Conservation (phyloP, 2,888 invertebrate genomes). For the Liopterus haemorrhoidalis region DNA sequence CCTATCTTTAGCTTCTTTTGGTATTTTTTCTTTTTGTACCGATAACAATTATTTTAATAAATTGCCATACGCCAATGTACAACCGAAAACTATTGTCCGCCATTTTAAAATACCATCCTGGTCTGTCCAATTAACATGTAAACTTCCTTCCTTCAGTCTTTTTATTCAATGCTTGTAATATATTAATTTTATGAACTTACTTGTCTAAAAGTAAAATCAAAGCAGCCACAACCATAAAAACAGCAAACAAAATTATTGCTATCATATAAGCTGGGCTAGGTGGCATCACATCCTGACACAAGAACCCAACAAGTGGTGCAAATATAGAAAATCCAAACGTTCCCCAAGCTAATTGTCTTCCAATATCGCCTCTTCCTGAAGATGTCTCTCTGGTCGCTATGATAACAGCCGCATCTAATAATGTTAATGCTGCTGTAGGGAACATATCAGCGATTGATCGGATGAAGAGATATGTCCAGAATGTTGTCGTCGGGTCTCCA, state of each 20-base stretch:
- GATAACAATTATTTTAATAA: too few relatives aligned
- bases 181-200: constrained; percentile 49
- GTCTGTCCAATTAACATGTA: too few relatives aligned
- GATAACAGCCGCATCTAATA: constrained; percentile 71
- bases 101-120: too few relatives aligned
- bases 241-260: constrained; percentile 51
- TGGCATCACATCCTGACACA: constrained; percentile 36
- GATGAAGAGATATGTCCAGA: constrained; percentile 65
- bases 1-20: too few relatives aligned
- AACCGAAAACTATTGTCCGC: too few relatives aligned
- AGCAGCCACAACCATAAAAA: constrained; percentile 58
- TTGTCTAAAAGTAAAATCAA: constrained; percentile 53
- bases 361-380: constrained; percentile 71
- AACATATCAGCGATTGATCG: constrained; percentile 70
- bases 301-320: constrained; percentile 53
- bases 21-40: too few relatives aligned
- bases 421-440: constrained; percentile 63
- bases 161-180: constrained; percentile 9
- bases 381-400: constrained; percentile 78
- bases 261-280: constrained; percentile 47
- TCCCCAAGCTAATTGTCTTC: constrained; percentile 70
- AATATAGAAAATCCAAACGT: constrained; percentile 67
- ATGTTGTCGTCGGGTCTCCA: constrained; percentile 62
- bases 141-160: too few relatives aligned
- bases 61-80: too few relatives aligned